Evolutionary conservation across 1,140 invertebrate species (phyloP).

Genomic region (Euschistus heros): DNA sequence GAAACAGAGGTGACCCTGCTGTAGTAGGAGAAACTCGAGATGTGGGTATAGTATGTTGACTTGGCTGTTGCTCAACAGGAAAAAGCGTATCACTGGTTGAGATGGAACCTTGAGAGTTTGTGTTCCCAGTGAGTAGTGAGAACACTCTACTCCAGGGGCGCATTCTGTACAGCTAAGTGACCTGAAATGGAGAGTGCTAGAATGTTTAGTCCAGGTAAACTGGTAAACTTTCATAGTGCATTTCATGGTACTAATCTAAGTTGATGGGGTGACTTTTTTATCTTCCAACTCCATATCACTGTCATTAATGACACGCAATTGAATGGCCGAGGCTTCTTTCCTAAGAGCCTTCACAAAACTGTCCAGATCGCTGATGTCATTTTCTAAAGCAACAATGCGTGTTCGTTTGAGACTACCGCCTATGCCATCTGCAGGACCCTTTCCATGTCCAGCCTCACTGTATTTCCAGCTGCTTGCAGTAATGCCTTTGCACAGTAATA

Average conservation of each 20-base stretch:
- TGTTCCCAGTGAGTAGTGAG: background rate
- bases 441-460: too few relatives aligned
- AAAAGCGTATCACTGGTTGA: background rate
- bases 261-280: background rate
- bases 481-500: too few relatives aligned
- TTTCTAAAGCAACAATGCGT: background rate
- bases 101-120: background rate
- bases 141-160: background rate
- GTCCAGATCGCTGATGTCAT: background rate
- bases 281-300: background rate
- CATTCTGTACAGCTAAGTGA: background rate
- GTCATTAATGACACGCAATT: background rate
- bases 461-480: too few relatives aligned
- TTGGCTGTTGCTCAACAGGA: too few relatives aligned
- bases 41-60: too few relatives aligned
- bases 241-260: background rate
- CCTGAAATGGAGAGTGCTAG: background rate
- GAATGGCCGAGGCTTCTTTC: background rate
- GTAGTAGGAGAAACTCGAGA: too few relatives aligned
- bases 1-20: too few relatives aligned
- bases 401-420: background rate
- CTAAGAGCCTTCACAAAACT: background rate
- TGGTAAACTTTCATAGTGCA: background rate
- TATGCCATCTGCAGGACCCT: too few relatives aligned
- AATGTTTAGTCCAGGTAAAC: background rate